A percentile compares a stretch with the other conserved stretches of the same genome.
Conservation (phyloP, 2,113 vertebrate genomes). For the Trinectes maculatus region DNA sequence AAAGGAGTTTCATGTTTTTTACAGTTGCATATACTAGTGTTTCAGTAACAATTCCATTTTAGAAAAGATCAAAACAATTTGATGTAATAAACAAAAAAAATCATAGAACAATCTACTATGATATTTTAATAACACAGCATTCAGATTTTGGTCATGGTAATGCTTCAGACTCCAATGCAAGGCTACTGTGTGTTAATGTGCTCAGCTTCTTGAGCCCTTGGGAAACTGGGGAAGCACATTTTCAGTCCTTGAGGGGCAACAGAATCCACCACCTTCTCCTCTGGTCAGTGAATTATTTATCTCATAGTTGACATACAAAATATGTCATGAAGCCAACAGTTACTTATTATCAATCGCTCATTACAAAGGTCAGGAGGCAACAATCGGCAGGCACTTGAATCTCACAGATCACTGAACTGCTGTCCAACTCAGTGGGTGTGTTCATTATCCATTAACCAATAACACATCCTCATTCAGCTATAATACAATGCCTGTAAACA, state of each 20-base stretch:
- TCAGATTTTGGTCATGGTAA: conserved; percentile 84
- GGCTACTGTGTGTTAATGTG: conserved; percentile 66
- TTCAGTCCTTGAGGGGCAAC: conserved; percentile 37
- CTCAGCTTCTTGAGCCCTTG: conserved; percentile 45
- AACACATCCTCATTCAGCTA: conserved; percentile 14
- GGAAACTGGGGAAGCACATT: conserved; percentile 36
- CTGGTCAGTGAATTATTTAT: conserved; percentile 67
- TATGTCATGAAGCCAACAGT: conserved; percentile 52
- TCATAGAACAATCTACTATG: conserved; percentile 57
- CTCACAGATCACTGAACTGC: neutral
- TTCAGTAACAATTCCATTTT: conserved; percentile 86
- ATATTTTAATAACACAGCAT: conserved; percentile 65
- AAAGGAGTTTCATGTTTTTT: conserved; percentile 84
- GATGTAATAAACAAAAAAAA: conserved; percentile 71
- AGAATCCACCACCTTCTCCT: conserved; percentile 47
- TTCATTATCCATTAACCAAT: neutral
- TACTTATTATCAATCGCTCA: conserved; percentile 57
- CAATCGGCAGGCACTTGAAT: conserved; percentile 67
- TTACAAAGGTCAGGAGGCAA: conserved; percentile 56
- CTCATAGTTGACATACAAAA: conserved; percentile 40
- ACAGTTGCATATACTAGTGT: conserved; percentile 91
- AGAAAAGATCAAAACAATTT: conserved; percentile 77
- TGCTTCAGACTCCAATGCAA: conserved; percentile 65
- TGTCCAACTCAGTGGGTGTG: neutral
- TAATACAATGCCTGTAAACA: neutral